Conservation (phyloP, 2,888 invertebrate genomes). For the Caenorhabditis angaria region DNA sequence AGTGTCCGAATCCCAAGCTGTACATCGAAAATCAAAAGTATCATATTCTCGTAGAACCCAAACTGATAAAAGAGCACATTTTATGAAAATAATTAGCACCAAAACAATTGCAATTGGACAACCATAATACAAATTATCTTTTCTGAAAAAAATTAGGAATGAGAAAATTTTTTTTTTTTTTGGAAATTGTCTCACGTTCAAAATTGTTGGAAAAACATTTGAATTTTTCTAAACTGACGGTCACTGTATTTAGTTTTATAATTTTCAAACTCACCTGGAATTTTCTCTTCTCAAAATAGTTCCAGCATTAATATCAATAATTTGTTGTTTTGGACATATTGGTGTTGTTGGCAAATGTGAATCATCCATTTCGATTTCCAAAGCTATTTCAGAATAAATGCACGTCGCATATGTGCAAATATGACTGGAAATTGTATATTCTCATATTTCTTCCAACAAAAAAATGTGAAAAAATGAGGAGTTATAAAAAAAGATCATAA, state of each 20-base stretch:
- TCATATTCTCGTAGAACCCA: slow-evolving; percentile 41
- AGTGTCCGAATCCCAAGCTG: slow-evolving; percentile 13
- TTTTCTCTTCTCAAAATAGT: slow-evolving; percentile 43
- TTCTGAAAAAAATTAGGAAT: slow-evolving; percentile 16
- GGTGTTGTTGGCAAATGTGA: slow-evolving; percentile 38
- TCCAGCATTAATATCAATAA: slow-evolving; percentile 50
- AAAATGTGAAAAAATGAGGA: not conserved
- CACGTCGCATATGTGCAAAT: not conserved
- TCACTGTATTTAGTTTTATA: not conserved
- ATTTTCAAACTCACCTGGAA: slow-evolving; percentile 21
- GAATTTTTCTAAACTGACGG: too few species aligned
- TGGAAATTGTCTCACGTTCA: not conserved
- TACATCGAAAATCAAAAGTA: slow-evolving; percentile 39
- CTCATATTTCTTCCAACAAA: not conserved
- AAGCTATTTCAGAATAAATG: too few species aligned
- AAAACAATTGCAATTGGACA: slow-evolving; percentile 34
- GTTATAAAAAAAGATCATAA: not conserved
- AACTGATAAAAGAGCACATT: slow-evolving; percentile 21
- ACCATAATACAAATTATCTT: slow-evolving; percentile 26
- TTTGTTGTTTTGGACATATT: slow-evolving; percentile 42
- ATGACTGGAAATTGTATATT: not conserved
- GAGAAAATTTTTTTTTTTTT: not conserved
- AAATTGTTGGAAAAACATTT: not conserved
- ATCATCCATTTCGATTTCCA: not conserved
- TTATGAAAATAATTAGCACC: slow-evolving; percentile 26